Percentiles rank a stretch among this genome's conserved stretches.
Evolutionary conservation across 2,113 vertebrate species (phyloP).

Genomic region (Brachirus orientalis): DNA sequence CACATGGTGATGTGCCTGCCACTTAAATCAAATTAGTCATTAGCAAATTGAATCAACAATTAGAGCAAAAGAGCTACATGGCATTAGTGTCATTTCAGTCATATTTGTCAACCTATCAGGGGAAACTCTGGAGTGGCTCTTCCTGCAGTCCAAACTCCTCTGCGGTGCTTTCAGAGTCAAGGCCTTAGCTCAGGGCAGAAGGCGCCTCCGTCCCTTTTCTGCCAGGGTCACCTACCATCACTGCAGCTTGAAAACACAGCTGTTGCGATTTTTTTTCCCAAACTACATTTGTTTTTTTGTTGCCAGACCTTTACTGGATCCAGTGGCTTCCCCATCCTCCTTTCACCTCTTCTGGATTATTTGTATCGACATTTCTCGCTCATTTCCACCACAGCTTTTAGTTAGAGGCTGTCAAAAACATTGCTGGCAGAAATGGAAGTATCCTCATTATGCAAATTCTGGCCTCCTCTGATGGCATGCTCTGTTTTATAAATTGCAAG

Average conservation of each 20-base stretch:
- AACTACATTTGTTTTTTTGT: conserved; percentile 82
- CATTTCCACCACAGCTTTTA: conserved; percentile 81
- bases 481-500: conserved; percentile 95
- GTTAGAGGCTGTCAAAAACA: conserved; percentile 90
- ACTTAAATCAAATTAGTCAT: conserved; percentile 93
- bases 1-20: conserved; percentile 79
- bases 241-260: conserved; percentile 37
- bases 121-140: conserved; percentile 77
- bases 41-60: conserved; percentile 88
- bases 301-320: conserved; percentile 80
- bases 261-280: conserved; percentile 62
- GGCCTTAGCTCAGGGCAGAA: conserved; percentile 72
- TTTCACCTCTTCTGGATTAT: conserved; percentile 80
- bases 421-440: conserved; percentile 90
- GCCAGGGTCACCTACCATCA: conserved; percentile 77
- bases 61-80: conserved; percentile 87
- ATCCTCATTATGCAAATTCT: conserved; percentile 95
- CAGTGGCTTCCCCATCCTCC: conserved; percentile 78
- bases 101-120: conserved; percentile 80
- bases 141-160: conserved; percentile 64
- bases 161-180: conserved; percentile 65
- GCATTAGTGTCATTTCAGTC: conserved; percentile 86
- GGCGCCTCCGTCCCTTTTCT: conserved; percentile 41
- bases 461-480: conserved; percentile 89
- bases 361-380: conserved; percentile 86